Base-by-base conservation (phyloP, 2,797 vertebrate species). In the Danio kyathit region DNA sequence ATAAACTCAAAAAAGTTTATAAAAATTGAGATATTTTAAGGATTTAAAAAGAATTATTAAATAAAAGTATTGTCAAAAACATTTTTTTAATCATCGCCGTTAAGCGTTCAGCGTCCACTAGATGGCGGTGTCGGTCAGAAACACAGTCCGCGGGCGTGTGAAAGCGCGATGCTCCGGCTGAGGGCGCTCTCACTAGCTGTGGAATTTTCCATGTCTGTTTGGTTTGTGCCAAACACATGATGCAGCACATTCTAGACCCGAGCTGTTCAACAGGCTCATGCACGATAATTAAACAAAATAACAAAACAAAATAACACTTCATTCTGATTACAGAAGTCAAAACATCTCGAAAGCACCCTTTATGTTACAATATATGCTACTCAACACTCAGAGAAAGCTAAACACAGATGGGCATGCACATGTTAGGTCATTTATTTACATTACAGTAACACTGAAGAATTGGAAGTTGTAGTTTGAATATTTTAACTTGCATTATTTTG, bases 161-260 rank as follows among this genome's bases (percentile, higher is more conserved):
- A 56, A 13, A 29, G 10, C 40, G 9, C 4, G 9, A 64, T n/a
- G 19, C 6, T 40, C 5, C 67, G 44, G 13, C n/a, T 46, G 17
- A 38, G 51, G 64, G 44, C 70, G 14, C 76, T 3, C 21, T 48
- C 29, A 16, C 8, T 19, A 19, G 10, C 64, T 70, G 48, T 83
- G 82, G 82, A 83, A 83, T 71, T 83, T 80, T 83, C 82, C 82
- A 83, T 71, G 49, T 71, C 7, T 16, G 61, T 17, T 29, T 65
- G 43, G 29, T 52, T 40, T 16, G 65, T 60, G 52, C 52, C 67
- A 74, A 75, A 56, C 41, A 4, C 38, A 14, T 74, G 71, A 79
- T n/a, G 6, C 44, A 64, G 64, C 65, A 80, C 71, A 70, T 80
- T 83, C 51, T 51, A 48, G 11, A 41, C 9, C 6, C 16, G 7